Evolutionary conservation across 2,888 invertebrate species (phyloP).

Genomic region (Eupithecia subumbrata): DNA sequence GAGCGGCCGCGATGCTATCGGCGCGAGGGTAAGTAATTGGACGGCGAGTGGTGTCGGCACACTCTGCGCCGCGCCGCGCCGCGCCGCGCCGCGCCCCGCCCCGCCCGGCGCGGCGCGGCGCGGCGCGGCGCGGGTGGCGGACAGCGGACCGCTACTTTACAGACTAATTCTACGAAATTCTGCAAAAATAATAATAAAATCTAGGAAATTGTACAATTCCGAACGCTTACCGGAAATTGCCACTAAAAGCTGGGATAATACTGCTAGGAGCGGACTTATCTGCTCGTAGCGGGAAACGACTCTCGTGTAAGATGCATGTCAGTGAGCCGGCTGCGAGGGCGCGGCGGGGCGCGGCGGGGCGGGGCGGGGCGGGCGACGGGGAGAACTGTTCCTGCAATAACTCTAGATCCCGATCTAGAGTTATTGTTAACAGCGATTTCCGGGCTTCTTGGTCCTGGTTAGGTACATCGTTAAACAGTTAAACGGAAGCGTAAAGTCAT

Average conservation of each 20-base stretch:
- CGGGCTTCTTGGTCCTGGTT: neutral
- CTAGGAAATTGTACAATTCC: neutral
- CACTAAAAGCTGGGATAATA: conserved; percentile 8
- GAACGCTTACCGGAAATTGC: neutral
- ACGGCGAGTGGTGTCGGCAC: neutral
- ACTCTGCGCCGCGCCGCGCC: neutral
- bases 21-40: conserved; percentile 23
- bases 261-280: neutral
- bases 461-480: neutral
- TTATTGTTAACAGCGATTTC: neutral
- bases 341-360: too few species aligned
- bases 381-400: too few species aligned
- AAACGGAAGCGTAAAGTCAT: neutral
- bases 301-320: neutral
- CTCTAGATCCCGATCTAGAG: too few species aligned
- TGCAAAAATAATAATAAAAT: neutral
- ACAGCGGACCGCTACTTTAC: neutral
- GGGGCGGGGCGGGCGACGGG: too few species aligned
- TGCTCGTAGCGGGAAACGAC: neutral
- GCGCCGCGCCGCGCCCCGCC: neutral
- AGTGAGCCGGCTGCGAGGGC: neutral
- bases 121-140: neutral
- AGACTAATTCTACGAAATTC: neutral
- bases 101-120: neutral
- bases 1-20: conserved; percentile 8